Evolutionary conservation across 2,797 vertebrate species (phyloP).

Genomic region (Epinephelus awoara): DNA sequence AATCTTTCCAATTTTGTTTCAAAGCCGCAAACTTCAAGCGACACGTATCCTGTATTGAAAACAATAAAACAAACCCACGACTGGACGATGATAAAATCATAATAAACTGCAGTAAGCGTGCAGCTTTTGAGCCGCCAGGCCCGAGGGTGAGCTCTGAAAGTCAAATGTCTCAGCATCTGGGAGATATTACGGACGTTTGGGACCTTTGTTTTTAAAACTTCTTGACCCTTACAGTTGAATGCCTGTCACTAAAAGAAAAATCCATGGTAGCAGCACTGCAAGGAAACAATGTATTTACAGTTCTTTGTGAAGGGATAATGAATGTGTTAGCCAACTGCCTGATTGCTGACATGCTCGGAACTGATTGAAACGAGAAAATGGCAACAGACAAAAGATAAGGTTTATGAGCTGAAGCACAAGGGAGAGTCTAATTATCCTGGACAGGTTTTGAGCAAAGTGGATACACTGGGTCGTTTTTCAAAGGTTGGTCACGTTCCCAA

Average conservation of each 20-base stretch:
- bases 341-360: no score
- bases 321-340: no score
- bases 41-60: background rate
- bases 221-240: background rate
- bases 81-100: background rate
- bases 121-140: conserved; percentile 7
- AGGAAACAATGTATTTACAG: no score
- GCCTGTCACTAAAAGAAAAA: background rate
- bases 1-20: background rate
- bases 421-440: no score
- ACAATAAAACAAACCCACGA: background rate
- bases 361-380: no score
- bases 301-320: no score
- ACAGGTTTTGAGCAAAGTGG: no score
- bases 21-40: background rate
- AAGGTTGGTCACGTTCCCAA: no score
- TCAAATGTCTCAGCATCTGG: conserved; percentile 9
- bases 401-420: no score
- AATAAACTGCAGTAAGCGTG: background rate
- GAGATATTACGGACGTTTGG: background rate
- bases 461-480: no score
- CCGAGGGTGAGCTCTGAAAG: conserved; percentile 8
- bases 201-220: background rate
- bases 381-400: no score
- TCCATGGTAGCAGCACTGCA: background rate